These are phyloP conservation scores for Oryctolagus cuniculus DNA, from an alignment of 2,113 vertebrate genomes.

Conservation along the genomic window mOryCun1.1 NC_091444.1:92896501-92897000, in stretches of 20 bases:
- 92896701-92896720: background rate
- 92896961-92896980: background rate
- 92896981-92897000: background rate
- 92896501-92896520: background rate
- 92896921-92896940: background rate
- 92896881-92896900: background rate
- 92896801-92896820: background rate
- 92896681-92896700: background rate
- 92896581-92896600: background rate
- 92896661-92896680: background rate
- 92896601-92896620: background rate
- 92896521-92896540: background rate
- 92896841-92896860: background rate
- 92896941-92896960: constrained; percentile 11
- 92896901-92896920: background rate
- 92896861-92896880: background rate
- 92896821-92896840: background rate
- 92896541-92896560: background rate
- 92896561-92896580: background rate
- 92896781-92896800: background rate
- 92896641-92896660: constrained; percentile 6
- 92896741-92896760: background rate
- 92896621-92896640: background rate
- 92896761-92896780: background rate
- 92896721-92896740: background rate